These are phyloP conservation scores for Falco naumanni DNA, from an alignment of 2,797 vertebrate genomes.

Conservation along the genomic window DNA sequence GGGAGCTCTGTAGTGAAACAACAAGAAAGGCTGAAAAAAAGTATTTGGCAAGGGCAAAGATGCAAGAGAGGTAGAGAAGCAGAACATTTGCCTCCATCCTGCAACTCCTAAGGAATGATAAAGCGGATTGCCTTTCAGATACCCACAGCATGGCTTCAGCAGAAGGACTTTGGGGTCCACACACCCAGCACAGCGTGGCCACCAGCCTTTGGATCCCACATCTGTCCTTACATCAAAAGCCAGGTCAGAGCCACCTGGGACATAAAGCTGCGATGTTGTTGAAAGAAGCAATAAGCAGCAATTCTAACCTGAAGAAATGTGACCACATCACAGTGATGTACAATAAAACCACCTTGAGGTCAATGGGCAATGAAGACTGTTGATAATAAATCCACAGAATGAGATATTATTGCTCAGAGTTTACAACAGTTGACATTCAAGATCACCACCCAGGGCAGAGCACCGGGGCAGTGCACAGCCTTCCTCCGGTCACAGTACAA, in stretches of 20 bases:
- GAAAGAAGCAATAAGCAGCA: slow-evolving; percentile 37
- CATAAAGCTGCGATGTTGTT: background rate
- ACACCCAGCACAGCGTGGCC: background rate
- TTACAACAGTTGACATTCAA: slow-evolving; percentile 45
- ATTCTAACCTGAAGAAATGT: slow-evolving; percentile 41
- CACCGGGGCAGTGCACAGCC: background rate
- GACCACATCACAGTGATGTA: slow-evolving; percentile 41
- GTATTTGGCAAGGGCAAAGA: slow-evolving; percentile 16
- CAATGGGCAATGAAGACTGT: slow-evolving; percentile 49
- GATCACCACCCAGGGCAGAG: slow-evolving; percentile 53
- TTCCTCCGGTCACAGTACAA: slow-evolving; percentile 1
- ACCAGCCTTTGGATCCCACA: background rate
- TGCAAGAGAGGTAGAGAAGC: background rate
- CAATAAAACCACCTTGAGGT: slow-evolving; percentile 65
- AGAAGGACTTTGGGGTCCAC: background rate
- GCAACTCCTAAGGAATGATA: background rate
- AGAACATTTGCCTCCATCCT: background rate
- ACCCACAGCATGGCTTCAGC: background rate
- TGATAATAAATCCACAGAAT: slow-evolving; percentile 63
- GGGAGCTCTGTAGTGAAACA: background rate
- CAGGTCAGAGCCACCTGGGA: background rate
- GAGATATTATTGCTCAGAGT: slow-evolving; percentile 44
- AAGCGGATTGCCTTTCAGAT: background rate
- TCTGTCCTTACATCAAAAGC: background rate
- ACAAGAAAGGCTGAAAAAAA: slow-evolving; percentile 2